Evolutionary conservation across 2,888 invertebrate species (phyloP), one percentile per base, ranked within the genome.

Genomic region (Cheilosia variabilis): DNA sequence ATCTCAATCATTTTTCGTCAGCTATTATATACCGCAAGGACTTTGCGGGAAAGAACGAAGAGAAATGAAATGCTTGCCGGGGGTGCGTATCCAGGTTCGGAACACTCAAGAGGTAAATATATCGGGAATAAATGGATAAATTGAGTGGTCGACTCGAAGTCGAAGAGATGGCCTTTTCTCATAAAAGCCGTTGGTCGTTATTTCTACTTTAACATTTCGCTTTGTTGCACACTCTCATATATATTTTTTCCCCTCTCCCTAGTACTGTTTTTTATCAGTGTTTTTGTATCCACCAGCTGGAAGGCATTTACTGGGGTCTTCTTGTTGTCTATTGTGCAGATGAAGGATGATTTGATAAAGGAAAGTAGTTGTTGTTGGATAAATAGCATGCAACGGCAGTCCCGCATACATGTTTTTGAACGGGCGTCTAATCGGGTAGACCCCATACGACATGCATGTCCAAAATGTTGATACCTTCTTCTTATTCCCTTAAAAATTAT

Each of bases 401-500:
- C 22, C 53, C 58, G 37, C 31, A 31, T 60, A 34, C 37, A 19
- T 17, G 27, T 55, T n/a, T 27, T 27, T 27, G 13, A 15, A 24
- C 9, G 27, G 19, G 17, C 15, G 37, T 9, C 37, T 37, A 13
- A 37, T 37, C 37, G 13, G 13, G 37, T 13, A 13, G 13, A 10
- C 37, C 37, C 4, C n/a, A n/a, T 13, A 13, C 13, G 37, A 10
- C 4, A 13, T 1, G 4, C 13, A 37, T 37, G 37, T 37, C 10
- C 13, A 37, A 13, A 37, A n/a, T 27, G 10, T 27, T 55, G 2
- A 31, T 31, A 31, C 31, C 27, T 27, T 50, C 31, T 43, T 41
- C 65, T 34, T 62, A 57, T 81, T 71, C 81, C 37, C 62, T 72
- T 72, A 31, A 66, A 86, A 72, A 72, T 81, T 81, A 86, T 81